These are phyloP conservation scores for Danionella dracula DNA, from an alignment of 2,797 vertebrate genomes.

Conservation along the genomic window DNA sequence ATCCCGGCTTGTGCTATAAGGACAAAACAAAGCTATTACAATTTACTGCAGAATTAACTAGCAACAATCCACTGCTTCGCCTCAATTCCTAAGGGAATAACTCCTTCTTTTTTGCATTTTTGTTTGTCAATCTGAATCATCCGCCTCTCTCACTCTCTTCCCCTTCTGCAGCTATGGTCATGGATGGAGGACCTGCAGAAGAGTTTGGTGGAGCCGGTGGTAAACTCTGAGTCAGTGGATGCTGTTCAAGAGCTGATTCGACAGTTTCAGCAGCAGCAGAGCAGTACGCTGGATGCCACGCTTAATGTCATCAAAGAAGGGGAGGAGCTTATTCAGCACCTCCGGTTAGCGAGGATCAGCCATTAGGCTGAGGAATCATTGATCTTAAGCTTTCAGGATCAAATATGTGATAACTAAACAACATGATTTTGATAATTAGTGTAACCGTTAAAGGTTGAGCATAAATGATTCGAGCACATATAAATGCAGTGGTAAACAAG, in stretches of 20 bases:
- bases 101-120: too few species aligned
- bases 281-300: constrained; percentile 91
- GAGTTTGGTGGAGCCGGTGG: constrained; percentile 80
- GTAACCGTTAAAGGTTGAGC: too few species aligned
- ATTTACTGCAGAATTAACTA: too few species aligned
- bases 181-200: constrained; percentile 99
- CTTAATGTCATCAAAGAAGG: constrained; percentile 97
- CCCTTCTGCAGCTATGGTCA: constrained; percentile 76
- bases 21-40: too few species aligned
- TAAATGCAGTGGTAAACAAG: too few species aligned
- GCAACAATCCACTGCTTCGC: too few species aligned
- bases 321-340: constrained; percentile 97
- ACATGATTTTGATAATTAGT: too few species aligned
- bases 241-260: constrained; percentile 91
- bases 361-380: background rate
- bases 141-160: background rate
- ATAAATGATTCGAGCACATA: too few species aligned
- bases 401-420: too few species aligned
- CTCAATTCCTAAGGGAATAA: too few species aligned
- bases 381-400: too few species aligned
- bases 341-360: constrained; percentile 73
- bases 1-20: too few species aligned
- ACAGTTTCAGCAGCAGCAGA: constrained; percentile 96
- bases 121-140: background rate
- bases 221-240: constrained; percentile 89